phyloP scores from a whole-genome alignment of 1,140 invertebrate species.

The Thaumatotibia leucotreta region DNA sequence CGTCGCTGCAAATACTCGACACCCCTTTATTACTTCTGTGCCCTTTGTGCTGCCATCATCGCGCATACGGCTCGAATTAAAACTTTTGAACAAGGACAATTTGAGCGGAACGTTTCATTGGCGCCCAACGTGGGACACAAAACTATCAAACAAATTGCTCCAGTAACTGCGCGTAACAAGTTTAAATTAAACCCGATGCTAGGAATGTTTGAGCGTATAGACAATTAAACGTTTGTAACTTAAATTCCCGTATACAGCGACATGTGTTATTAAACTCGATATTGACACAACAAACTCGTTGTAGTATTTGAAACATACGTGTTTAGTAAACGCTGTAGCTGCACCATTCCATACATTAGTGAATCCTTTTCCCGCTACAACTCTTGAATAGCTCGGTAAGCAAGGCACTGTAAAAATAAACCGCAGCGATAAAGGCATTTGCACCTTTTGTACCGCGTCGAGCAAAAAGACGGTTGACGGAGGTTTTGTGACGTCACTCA shows the following conservation, averaged over 20 bases:
- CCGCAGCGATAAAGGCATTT: conserved; percentile 46
- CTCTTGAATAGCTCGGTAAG: not conserved
- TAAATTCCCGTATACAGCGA: not conserved
- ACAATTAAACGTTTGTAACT: not conserved
- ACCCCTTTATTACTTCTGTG: conserved; percentile 69
- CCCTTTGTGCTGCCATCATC: conserved; percentile 58
- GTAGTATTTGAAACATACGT: too few relatives aligned
- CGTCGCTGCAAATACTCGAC: conserved; percentile 52
- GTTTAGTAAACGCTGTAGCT: too few relatives aligned
- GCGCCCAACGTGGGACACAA: conserved; percentile 37
- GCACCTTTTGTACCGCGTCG: conserved; percentile 38
- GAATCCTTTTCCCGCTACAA: not conserved
- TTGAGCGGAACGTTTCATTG: conserved; percentile 48
- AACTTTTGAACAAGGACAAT: conserved; percentile 57
- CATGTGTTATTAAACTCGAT: too few relatives aligned
- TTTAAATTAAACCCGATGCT: not conserved
- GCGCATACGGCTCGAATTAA: conserved; percentile 64
- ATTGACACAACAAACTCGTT: too few relatives aligned
- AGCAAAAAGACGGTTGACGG: not conserved
- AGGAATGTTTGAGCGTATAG: not conserved
- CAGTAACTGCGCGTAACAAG: not conserved
- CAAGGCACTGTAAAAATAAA: conserved; percentile 38
- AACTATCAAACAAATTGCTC: conserved; percentile 27
- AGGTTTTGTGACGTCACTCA: not conserved
- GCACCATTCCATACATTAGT: too few relatives aligned